Evolutionary conservation across 2,113 vertebrate species (phyloP).

Genomic region (Muscicapa adusta): DNA sequence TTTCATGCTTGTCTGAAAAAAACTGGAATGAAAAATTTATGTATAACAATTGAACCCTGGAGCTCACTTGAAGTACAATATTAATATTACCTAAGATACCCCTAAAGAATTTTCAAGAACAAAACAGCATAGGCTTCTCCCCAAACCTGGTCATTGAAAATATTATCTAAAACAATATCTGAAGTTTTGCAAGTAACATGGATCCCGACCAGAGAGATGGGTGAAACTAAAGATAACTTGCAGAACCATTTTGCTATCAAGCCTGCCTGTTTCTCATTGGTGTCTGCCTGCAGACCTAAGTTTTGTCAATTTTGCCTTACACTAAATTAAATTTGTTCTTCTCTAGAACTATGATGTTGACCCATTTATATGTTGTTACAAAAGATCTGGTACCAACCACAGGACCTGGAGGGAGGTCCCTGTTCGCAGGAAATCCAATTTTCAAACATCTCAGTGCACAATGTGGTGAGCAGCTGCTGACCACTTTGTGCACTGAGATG

Average conservation of each 20-base stretch:
- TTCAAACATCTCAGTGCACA: no score
- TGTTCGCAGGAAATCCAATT: background rate
- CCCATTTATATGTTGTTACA: background rate
- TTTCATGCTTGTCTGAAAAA: background rate
- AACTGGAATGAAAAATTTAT: background rate
- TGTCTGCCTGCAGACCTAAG: background rate
- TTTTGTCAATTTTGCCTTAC: background rate
- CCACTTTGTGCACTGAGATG: background rate
- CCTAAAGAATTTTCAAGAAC: background rate
- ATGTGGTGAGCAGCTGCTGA: background rate
- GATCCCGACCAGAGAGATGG: background rate
- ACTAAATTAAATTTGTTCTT: background rate
- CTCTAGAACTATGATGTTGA: background rate
- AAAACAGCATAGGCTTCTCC: background rate
- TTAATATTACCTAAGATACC: background rate
- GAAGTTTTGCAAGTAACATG: background rate
- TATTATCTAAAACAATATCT: background rate
- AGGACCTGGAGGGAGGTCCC: background rate
- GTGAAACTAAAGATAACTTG: background rate
- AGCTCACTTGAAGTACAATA: background rate
- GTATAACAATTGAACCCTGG: background rate
- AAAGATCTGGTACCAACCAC: background rate
- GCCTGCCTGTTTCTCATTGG: background rate
- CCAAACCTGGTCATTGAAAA: background rate
- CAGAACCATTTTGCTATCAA: background rate